These are phyloP conservation scores for Agonopterix subpropinquella DNA, from an alignment of 2,888 invertebrate species.

Conservation along the genomic window DNA sequence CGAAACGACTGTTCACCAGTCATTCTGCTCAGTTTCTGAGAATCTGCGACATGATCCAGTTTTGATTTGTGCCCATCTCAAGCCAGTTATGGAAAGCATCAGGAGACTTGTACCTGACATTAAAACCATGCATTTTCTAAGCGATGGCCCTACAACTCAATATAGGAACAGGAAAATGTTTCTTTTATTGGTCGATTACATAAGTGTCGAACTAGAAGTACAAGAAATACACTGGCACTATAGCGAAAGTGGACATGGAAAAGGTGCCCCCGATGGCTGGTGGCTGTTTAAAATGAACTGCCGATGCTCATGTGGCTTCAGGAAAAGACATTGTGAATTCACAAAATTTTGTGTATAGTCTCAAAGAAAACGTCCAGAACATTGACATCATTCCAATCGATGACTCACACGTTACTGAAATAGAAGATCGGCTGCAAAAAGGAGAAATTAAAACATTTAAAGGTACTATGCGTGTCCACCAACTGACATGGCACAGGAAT, in stretches of 20 bases:
- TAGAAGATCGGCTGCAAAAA: not conserved
- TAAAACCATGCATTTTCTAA: not conserved
- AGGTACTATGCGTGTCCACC: not conserved
- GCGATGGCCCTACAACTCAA: conserved; percentile 10
- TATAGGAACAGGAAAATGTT: conserved; percentile 12
- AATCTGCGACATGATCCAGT: conserved; percentile 17
- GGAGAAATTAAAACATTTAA: not conserved
- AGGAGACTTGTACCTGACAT: not conserved
- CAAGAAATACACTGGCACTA: conserved; percentile 8
- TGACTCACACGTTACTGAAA: not conserved
- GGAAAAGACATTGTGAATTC: not conserved
- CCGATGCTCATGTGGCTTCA: not conserved
- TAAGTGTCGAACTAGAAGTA: conserved; percentile 1
- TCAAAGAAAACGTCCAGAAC: not conserved
- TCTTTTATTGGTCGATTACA: conserved; percentile 7
- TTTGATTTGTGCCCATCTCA: conserved; percentile 14
- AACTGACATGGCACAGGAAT: not conserved
- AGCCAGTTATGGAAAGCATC: conserved; percentile 10
- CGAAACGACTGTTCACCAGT: not conserved
- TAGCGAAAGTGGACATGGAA: conserved; percentile 11
- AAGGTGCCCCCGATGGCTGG: conserved; percentile 13
- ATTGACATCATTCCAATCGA: not conserved
- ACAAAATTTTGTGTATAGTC: not conserved
- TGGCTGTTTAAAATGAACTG: conserved; percentile 7
- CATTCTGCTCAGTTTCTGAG: conserved; percentile 9